Evolutionary conservation across 2,113 vertebrate genomes (phyloP).

Genomic region (Scortum barcoo): DNA sequence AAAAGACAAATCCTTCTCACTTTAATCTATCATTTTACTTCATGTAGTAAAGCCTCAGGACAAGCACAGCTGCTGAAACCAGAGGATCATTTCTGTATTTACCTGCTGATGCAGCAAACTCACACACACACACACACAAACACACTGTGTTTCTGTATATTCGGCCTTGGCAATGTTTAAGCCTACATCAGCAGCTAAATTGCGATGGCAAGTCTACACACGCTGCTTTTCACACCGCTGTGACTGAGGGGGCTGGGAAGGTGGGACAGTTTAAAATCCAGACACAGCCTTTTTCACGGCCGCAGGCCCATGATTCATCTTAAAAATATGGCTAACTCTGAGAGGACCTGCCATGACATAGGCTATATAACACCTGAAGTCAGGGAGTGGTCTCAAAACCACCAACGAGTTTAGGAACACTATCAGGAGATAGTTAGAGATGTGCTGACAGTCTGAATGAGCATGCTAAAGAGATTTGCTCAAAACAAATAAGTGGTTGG

Average conservation of each 20-base stretch:
- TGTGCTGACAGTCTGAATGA: slow-evolving; percentile 23
- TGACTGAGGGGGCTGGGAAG: slow-evolving; percentile 42
- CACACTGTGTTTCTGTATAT: slow-evolving; percentile 23
- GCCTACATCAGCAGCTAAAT: slow-evolving; percentile 57
- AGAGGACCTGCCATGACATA: slow-evolving; percentile 22
- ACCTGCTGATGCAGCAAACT: slow-evolving; percentile 34
- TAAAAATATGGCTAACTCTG: slow-evolving; percentile 38
- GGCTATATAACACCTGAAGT: slow-evolving; percentile 30
- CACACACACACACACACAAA: slow-evolving; percentile 16
- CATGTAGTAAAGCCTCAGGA: background rate
- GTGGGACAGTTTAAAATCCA: slow-evolving; percentile 55
- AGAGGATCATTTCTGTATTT: slow-evolving; percentile 4
- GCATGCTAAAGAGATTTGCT: background rate
- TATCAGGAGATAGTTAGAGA: background rate
- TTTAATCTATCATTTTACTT: background rate
- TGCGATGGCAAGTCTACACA: slow-evolving; percentile 64
- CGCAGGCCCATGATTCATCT: slow-evolving; percentile 71
- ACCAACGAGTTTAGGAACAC: background rate
- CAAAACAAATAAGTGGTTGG: slow-evolving; percentile 21
- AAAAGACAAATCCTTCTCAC: slow-evolving; percentile 12
- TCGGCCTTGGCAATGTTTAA: slow-evolving; percentile 28
- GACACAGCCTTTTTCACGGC: slow-evolving; percentile 42
- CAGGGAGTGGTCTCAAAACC: slow-evolving; percentile 36
- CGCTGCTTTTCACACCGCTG: slow-evolving; percentile 56
- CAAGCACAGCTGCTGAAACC: slow-evolving; percentile 3